These are phyloP conservation scores for Thalpophila matura DNA, from an alignment of 2,888 invertebrate species.

Conservation along the genomic window DNA sequence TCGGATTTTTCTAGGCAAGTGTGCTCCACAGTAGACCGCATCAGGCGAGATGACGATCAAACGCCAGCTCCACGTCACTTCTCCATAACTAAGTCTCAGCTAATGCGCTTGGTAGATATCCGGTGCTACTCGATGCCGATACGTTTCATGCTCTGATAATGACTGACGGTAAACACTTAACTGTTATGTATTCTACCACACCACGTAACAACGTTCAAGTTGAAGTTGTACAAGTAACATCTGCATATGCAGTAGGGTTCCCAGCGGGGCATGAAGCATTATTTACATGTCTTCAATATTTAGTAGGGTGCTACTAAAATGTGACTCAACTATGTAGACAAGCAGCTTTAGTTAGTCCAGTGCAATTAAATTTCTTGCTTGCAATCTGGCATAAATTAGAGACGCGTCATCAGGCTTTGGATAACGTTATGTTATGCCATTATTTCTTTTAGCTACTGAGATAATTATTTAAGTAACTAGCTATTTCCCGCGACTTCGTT, in stretches of 20 bases:
- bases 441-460: no score
- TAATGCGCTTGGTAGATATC: neutral
- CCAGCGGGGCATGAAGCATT: neutral
- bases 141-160: constrained; percentile 34
- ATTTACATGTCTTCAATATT: neutral
- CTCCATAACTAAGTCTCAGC: neutral
- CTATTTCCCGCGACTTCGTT: no score
- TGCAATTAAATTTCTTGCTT: neutral
- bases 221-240: constrained; percentile 9
- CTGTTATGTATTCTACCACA: constrained; percentile 11
- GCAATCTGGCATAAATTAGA: no score
- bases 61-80: neutral
- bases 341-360: neutral
- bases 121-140: constrained; percentile 4
- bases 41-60: no score
- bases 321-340: no score
- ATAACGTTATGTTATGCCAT: no score
- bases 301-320: no score
- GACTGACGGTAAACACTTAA: constrained; percentile 6
- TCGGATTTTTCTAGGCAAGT: no score
- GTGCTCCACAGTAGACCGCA: no score
- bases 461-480: no score
- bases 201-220: neutral
- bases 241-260: neutral
- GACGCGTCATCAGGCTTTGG: no score